A percentile compares a stretch with the other conserved stretches of the same genome.
Evolutionary conservation across 2,888 invertebrate genomes (phyloP).

Genomic region (Chorisops tibialis): DNA sequence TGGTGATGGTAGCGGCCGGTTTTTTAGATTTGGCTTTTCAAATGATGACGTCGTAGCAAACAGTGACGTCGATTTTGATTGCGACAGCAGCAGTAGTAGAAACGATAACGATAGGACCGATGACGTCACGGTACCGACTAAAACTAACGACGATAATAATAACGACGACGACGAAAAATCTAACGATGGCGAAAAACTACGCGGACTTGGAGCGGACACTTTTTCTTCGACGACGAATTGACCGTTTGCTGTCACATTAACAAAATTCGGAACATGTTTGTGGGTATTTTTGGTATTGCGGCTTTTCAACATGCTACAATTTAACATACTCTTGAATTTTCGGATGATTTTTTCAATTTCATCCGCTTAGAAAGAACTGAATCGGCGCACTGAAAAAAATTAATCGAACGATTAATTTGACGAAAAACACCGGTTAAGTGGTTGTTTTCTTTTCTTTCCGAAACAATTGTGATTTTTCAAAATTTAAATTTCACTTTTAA

Average conservation of each 20-base stretch:
- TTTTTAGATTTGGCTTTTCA: background rate
- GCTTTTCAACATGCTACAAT: constrained; percentile 28
- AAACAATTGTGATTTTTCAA: too few relatives aligned
- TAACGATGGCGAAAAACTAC: constrained; percentile 7
- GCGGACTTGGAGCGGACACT: background rate
- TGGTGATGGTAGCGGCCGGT: background rate
- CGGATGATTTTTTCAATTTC: background rate
- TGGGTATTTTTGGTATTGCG: background rate
- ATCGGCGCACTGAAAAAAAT: too few relatives aligned
- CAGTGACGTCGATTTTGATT: background rate
- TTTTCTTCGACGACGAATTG: background rate
- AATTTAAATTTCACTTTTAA: background rate
- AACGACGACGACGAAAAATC: background rate
- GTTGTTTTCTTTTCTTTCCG: too few relatives aligned
- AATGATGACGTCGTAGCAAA: background rate
- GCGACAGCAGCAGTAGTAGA: background rate
- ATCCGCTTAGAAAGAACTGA: background rate
- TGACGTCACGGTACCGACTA: background rate
- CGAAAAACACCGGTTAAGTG: too few relatives aligned
- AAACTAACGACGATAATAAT: background rate
- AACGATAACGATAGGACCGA: constrained; percentile 15
- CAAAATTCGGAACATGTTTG: constrained; percentile 32
- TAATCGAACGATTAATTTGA: too few relatives aligned
- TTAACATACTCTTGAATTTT: constrained; percentile 27
- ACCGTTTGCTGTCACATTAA: constrained; percentile 31